Evolutionary conservation across 2,888 invertebrate species (phyloP).

Genomic region (Cheilosia pagana): DNA sequence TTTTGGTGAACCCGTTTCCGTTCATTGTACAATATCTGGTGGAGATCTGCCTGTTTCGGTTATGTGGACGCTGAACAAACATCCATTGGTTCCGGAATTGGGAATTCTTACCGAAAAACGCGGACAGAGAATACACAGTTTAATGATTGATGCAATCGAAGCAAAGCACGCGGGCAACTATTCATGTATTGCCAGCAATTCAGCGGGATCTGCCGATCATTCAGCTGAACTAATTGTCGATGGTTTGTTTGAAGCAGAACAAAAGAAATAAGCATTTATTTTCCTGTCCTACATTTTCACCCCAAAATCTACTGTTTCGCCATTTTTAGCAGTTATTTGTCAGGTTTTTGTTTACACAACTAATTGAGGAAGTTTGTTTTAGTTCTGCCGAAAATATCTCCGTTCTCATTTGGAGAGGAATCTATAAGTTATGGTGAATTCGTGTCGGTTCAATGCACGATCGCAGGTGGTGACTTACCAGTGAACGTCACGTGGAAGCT

Average conservation of each 20-base stretch:
- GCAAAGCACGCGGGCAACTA: constrained; percentile 90
- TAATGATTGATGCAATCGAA: constrained; percentile 88
- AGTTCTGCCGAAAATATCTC: constrained; percentile 91
- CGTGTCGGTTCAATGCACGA: constrained; percentile 84
- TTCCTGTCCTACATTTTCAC: background rate
- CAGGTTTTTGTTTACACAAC: background rate
- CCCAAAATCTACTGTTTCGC: constrained; percentile 50
- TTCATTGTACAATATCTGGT: constrained; percentile 88
- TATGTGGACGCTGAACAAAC: constrained; percentile 88
- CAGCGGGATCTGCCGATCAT: constrained; percentile 88
- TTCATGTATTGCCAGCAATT: constrained; percentile 89
- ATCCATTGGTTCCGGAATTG: constrained; percentile 81
- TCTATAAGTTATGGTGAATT: constrained; percentile 88
- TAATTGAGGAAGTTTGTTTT: constrained; percentile 11
- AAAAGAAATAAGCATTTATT: background rate
- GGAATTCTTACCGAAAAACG: constrained; percentile 82
- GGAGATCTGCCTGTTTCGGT: constrained; percentile 92
- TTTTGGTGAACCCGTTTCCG: constrained; percentile 86
- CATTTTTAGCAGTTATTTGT: constrained; percentile 29
- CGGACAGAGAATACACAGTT: constrained; percentile 84
- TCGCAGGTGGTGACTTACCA: constrained; percentile 86
- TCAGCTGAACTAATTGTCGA: constrained; percentile 89
- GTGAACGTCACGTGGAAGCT: constrained; percentile 86
- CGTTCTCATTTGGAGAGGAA: constrained; percentile 90
- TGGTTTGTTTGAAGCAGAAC: constrained; percentile 84